phyloP scores from a whole-genome alignment of 2,797 vertebrate genomes.

The Dicrostonyx torquatus region DNA sequence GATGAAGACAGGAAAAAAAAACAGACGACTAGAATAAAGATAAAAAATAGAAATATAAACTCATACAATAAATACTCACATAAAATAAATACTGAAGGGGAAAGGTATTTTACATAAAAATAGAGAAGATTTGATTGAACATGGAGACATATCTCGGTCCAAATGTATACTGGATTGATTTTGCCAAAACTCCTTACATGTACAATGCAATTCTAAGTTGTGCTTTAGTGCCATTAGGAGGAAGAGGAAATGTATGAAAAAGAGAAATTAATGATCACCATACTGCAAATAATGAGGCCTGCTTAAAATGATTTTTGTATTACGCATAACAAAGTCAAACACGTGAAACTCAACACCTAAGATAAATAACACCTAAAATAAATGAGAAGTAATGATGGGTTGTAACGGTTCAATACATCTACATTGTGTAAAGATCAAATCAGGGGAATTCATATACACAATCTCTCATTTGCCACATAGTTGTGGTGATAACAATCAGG shows the following conservation, averaged over 20 bases:
- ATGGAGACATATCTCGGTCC: not conserved
- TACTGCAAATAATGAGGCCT: not conserved
- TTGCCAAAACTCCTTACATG: not conserved
- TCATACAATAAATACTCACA: not conserved
- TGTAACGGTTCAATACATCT: not conserved
- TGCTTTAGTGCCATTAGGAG: not conserved
- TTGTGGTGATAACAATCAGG: not conserved
- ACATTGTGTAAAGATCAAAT: not conserved
- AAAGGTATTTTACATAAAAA: not conserved
- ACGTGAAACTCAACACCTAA: not conserved
- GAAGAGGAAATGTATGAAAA: not conserved
- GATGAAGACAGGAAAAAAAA: not conserved
- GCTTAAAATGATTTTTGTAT: conserved; percentile 5
- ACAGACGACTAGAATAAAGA: not conserved
- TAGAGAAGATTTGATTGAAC: not conserved
- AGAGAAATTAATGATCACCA: not conserved
- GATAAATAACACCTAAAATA: not conserved
- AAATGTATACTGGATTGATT: too few species aligned
- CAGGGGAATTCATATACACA: not conserved
- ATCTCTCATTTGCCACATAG: not conserved
- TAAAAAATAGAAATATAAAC: not conserved
- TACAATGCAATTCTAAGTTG: not conserved
- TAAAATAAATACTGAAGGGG: not conserved
- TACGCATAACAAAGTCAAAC: not conserved
- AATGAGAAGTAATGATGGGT: not conserved